phyloP scores from a whole-genome alignment of 2,888 invertebrate species.

The Protodeltote pygarga region DNA sequence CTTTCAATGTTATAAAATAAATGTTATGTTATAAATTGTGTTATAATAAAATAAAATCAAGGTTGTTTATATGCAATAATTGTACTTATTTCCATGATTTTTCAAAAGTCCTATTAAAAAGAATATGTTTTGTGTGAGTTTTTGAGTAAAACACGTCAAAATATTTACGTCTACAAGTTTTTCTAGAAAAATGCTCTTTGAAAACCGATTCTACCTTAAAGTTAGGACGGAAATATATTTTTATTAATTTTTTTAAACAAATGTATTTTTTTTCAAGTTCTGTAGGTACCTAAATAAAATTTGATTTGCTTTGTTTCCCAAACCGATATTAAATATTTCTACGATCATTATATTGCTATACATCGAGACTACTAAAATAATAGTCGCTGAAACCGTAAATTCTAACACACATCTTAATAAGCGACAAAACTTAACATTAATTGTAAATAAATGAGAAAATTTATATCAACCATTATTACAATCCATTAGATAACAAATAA shows the following conservation, averaged over 20 bases:
- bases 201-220: slow-evolving; percentile 21
- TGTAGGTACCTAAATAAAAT: not conserved
- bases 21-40: no score
- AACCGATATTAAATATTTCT: slow-evolving; percentile 75
- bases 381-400: slow-evolving; percentile 53
- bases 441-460: slow-evolving; percentile 28
- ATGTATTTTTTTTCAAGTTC: not conserved
- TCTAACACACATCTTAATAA: slow-evolving; percentile 59
- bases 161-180: slow-evolving; percentile 1
- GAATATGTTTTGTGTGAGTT: not conserved
- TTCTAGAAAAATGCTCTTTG: slow-evolving; percentile 14
- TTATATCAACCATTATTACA: slow-evolving; percentile 22
- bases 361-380: slow-evolving; percentile 71
- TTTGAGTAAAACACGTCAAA: not conserved
- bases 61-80: no score
- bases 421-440: slow-evolving; percentile 47
- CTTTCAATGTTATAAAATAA: no score
- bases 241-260: not conserved
- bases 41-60: no score
- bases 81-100: not conserved
- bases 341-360: slow-evolving; percentile 76
- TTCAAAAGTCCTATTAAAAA: not conserved
- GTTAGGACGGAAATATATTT: slow-evolving; percentile 44
- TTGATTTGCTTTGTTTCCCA: slow-evolving; percentile 50
- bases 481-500: no score